Conservation (phyloP, 2,113 vertebrate species). For the Lampris incognitus region DNA sequence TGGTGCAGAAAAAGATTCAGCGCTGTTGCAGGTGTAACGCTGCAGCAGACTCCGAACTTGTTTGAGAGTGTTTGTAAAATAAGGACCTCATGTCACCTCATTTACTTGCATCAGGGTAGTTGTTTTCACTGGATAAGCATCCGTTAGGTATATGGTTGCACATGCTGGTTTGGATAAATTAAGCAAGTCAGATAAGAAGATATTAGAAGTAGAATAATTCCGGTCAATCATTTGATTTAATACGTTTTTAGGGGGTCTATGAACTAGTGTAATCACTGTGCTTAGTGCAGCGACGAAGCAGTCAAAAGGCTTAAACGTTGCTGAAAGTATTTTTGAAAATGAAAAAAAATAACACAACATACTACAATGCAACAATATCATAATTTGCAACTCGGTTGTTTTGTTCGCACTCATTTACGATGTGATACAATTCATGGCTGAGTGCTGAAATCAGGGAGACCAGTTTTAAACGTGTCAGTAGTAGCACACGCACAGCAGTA, state of each 20-base stretch:
- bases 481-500: slow-evolving; percentile 71
- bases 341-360: neutral
- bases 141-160: neutral
- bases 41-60: slow-evolving; percentile 25
- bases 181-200: slow-evolving; percentile 18
- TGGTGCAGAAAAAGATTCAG: slow-evolving; percentile 54
- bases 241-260: too few relatives aligned
- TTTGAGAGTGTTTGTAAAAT: slow-evolving; percentile 34
- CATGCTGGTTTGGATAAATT: slow-evolving; percentile 42
- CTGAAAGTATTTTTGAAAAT: slow-evolving; percentile 37
- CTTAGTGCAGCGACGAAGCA: slow-evolving; percentile 44
- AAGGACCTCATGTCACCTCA: slow-evolving; percentile 33
- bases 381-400: slow-evolving; percentile 61
- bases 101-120: slow-evolving; percentile 7
- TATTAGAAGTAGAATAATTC: slow-evolving; percentile 28
- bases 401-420: slow-evolving; percentile 36
- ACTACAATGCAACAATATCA: slow-evolving; percentile 39
- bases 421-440: slow-evolving; percentile 44
- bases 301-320: slow-evolving; percentile 25
- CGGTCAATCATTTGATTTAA: slow-evolving; percentile 2
- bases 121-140: slow-evolving; percentile 23
- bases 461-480: slow-evolving; percentile 63
- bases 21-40: slow-evolving; percentile 52
- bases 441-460: slow-evolving; percentile 37
- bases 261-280: slow-evolving; percentile 8